These are phyloP conservation scores for Ceyx melanurus DNA, from an alignment of 2,113 vertebrate genomes.

Conservation along the genomic window DNA sequence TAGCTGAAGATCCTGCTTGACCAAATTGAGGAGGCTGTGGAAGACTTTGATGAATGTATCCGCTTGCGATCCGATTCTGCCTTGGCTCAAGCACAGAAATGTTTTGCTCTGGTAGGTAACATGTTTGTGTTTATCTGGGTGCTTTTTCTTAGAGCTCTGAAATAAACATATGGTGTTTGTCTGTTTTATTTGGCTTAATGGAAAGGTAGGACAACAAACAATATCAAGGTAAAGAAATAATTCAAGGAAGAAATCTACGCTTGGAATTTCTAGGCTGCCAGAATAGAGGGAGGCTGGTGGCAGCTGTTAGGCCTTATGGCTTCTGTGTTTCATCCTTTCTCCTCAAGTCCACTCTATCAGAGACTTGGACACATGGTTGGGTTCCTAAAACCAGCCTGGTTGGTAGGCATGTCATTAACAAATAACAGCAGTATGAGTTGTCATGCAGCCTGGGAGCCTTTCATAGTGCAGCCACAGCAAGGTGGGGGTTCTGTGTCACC, in stretches of 20 bases:
- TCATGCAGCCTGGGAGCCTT: too few species aligned
- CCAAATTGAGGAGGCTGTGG: constrained; percentile 96
- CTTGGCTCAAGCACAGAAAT: constrained; percentile 97
- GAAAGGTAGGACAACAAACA: not conserved
- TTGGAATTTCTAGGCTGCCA: not conserved
- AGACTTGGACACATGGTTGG: not conserved
- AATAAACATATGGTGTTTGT: not conserved
- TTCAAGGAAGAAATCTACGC: not conserved
- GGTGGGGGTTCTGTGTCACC: too few species aligned
- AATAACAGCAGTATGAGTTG: too few species aligned
- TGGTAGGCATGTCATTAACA: not conserved
- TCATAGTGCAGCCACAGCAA: too few species aligned
- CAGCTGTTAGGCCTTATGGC: not conserved
- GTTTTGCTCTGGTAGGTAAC: constrained; percentile 91
- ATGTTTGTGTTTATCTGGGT: not conserved
- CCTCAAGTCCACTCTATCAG: not conserved
- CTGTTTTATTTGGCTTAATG: not conserved
- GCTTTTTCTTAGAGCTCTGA: not conserved
- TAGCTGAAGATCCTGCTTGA: constrained; percentile 98
- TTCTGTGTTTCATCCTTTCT: not conserved
- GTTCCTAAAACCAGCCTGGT: not conserved
- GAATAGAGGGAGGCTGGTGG: not conserved
- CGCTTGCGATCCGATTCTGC: constrained; percentile 93
- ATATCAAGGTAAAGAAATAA: not conserved
- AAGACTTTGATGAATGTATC: constrained; percentile 98